phyloP scores from a whole-genome alignment of 2,888 invertebrate genomes.

The Tetragonisca angustula region DNA sequence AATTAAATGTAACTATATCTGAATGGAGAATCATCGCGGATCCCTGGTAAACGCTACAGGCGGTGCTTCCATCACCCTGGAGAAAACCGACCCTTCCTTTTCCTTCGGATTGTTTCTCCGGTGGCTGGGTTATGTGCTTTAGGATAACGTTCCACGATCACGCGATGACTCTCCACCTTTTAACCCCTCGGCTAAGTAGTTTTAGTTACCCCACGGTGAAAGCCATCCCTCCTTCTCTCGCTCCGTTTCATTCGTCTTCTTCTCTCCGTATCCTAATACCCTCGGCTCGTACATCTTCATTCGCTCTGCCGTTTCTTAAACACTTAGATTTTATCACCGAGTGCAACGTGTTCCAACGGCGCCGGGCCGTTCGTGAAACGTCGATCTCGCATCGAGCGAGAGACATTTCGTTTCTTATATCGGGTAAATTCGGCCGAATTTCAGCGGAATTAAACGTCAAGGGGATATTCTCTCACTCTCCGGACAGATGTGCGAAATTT shows the following conservation, averaged over 20 bases:
- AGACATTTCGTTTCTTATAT: constrained; percentile 22
- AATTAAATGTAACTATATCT: constrained; percentile 63
- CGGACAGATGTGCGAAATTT: too few relatives aligned
- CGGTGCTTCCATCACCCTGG: constrained; percentile 44
- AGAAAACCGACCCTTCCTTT: constrained; percentile 59
- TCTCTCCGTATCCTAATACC: constrained; percentile 57
- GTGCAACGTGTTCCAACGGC: constrained; percentile 41
- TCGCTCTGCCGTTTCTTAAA: constrained; percentile 68
- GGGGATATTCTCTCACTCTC: too few relatives aligned
- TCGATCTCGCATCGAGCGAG: constrained; percentile 11
- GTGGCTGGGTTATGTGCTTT: constrained; percentile 70
- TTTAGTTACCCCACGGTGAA: constrained; percentile 75
- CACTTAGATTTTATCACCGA: constrained; percentile 68
- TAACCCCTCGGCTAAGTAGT: constrained; percentile 75
- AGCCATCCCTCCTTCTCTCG: constrained; percentile 52
- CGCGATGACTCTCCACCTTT: constrained; percentile 79
- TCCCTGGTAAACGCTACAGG: constrained; percentile 35
- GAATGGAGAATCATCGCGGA: constrained; percentile 62
- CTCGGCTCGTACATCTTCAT: constrained; percentile 66
- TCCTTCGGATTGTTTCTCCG: constrained; percentile 71
- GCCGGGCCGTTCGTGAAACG: constrained; percentile 39
- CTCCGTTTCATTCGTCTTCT: constrained; percentile 1
- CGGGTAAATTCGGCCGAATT: not conserved
- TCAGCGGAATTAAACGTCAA: not conserved
- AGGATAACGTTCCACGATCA: constrained; percentile 80